Conservation (phyloP, 2,797 vertebrate species). For the Avahi laniger region DNA sequence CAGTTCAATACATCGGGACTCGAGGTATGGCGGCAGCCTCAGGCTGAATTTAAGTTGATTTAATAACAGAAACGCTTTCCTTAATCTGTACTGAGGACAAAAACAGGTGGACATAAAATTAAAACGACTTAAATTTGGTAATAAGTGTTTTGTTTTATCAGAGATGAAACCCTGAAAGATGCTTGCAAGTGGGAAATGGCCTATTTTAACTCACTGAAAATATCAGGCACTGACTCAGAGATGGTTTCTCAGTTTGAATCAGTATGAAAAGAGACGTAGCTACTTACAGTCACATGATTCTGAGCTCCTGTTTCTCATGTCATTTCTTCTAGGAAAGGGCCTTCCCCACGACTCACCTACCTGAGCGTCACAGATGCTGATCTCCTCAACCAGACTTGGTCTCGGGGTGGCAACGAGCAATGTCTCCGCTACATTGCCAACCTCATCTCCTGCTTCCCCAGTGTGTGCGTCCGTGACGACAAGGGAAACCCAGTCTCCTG, state of each 20-base stretch:
- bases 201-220: neutral
- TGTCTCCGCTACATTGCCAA: slow-evolving; percentile 69
- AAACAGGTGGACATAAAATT: neutral
- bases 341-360: slow-evolving; percentile 45
- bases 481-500: slow-evolving; percentile 71
- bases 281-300: neutral
- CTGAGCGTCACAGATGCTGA: slow-evolving; percentile 71
- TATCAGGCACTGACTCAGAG: neutral
- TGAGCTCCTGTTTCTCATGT: neutral
- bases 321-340: slow-evolving; percentile 40
- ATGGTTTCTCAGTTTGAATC: neutral
- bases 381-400: slow-evolving; percentile 79
- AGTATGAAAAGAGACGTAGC: neutral
- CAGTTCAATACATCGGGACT: neutral
- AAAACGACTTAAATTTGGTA: neutral
- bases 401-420: slow-evolving; percentile 62
- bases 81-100: neutral
- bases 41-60: neutral
- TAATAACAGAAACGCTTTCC: neutral
- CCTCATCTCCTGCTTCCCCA: slow-evolving; percentile 79
- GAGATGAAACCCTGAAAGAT: neutral
- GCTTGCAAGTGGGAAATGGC: neutral
- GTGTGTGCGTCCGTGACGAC: slow-evolving; percentile 75
- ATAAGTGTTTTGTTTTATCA: neutral
- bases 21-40: neutral